phyloP scores from a whole-genome alignment of 2,888 invertebrate species.

The Dexiosoma caninum region DNA sequence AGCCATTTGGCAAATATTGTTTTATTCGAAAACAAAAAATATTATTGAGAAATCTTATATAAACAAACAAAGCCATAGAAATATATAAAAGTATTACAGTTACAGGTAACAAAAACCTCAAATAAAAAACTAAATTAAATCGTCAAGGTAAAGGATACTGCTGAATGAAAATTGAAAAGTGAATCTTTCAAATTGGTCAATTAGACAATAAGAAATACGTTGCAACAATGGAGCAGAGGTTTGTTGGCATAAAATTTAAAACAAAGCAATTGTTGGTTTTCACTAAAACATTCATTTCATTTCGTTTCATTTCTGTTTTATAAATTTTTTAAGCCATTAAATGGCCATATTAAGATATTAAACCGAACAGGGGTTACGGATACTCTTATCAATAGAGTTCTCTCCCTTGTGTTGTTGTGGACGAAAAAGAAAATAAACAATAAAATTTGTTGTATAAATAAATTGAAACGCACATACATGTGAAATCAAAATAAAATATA shows the following conservation, averaged over 20 bases:
- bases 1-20: slow-evolving; percentile 21
- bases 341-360: slow-evolving; percentile 38
- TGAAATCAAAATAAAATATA: slow-evolving; percentile 1
- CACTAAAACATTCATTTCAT: neutral
- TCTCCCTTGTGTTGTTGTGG: slow-evolving; percentile 27
- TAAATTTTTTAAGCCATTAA: neutral
- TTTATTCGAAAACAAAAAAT: neutral
- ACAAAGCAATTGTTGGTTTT: neutral
- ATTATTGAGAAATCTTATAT: neutral
- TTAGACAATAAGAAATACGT: slow-evolving; percentile 23
- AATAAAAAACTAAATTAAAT: slow-evolving; percentile 32
- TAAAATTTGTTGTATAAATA: slow-evolving; percentile 41
- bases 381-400: slow-evolving; percentile 4
- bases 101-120: slow-evolving; percentile 29
- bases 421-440: slow-evolving; percentile 19
- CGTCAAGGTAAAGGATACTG: slow-evolving; percentile 17
- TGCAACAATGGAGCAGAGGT: slow-evolving; percentile 18
- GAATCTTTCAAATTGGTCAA: slow-evolving; percentile 32
- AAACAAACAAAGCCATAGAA: neutral
- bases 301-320: no score
- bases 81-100: neutral
- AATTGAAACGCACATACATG: neutral
- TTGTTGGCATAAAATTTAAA: neutral
- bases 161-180: neutral
- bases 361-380: slow-evolving; percentile 49